Percentiles rank a stretch among this genome's conserved stretches.
phyloP scores from a whole-genome alignment of 1,140 invertebrate genomes.

The Drosophila subpulchrella region DNA sequence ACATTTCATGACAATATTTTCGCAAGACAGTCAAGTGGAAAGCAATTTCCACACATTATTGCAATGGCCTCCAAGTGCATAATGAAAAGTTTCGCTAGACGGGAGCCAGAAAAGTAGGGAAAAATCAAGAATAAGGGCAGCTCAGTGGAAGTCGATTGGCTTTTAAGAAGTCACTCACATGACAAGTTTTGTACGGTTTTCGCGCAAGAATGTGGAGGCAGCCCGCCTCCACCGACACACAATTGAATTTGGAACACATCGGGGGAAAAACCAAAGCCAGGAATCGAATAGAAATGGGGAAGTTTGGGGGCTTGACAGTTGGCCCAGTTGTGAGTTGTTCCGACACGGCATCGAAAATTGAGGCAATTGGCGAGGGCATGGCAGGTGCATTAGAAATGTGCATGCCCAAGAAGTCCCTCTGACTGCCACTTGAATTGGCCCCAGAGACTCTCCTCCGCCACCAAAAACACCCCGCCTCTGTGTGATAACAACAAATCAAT shows the following conservation, averaged over 20 bases:
- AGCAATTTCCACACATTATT: slow-evolving; percentile 73
- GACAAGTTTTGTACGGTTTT: slow-evolving; percentile 63
- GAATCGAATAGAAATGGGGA: slow-evolving; percentile 41
- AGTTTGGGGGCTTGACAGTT: slow-evolving; percentile 55
- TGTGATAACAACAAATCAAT: slow-evolving; percentile 83
- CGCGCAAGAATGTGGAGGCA: slow-evolving; percentile 49
- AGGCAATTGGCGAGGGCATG: slow-evolving; percentile 63
- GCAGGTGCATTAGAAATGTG: slow-evolving; percentile 80
- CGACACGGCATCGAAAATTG: slow-evolving; percentile 74
- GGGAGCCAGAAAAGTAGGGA: slow-evolving; percentile 21
- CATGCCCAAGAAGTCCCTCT: slow-evolving; percentile 48
- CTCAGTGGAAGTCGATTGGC: slow-evolving; percentile 68
- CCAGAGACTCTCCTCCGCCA: slow-evolving; percentile 10
- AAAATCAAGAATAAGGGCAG: slow-evolving; percentile 48
- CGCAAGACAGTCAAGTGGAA: slow-evolving; percentile 56
- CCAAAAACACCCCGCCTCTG: slow-evolving; percentile 6
- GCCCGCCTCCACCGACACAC: slow-evolving; percentile 38
- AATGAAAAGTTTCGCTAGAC: slow-evolving; percentile 64
- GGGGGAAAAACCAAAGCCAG: slow-evolving; percentile 46
- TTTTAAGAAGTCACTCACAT: slow-evolving; percentile 78
- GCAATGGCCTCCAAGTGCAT: slow-evolving; percentile 61
- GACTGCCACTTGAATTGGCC: slow-evolving; percentile 44
- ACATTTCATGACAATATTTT: slow-evolving; percentile 5
- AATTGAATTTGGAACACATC: slow-evolving; percentile 76
- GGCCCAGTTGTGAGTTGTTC: slow-evolving; percentile 74